Base-by-base conservation (phyloP, 2,888 invertebrate genomes). In the Ectemnius lituratus region DNA sequence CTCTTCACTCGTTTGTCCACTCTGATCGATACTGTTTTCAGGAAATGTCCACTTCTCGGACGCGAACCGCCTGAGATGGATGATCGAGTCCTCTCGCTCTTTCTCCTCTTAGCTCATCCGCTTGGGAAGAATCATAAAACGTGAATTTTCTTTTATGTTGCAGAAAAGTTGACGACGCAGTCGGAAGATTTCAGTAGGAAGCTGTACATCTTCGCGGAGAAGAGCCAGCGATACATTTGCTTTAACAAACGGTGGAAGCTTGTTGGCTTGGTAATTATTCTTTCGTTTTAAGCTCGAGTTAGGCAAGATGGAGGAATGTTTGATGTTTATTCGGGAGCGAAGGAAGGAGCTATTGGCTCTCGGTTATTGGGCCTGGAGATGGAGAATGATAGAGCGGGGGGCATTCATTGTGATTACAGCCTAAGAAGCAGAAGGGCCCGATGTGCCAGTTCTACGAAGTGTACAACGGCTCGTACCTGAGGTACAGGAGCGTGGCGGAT, bases 171-270 rank as follows among this genome's bases (percentile, higher is more conserved):
- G 91, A 94, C 93, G 90, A 93, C 94, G 90, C 93, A 92, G 89
- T 93, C 94, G 80, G 92, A 92, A 87, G 93, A 93, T 88, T 92
- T 92, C 91, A 90, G 89, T 84, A 91, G 93, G 89, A 93, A 93
- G 87, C 91, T 94, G 87, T 93, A 93, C 89, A 94, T 94, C 91
- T 93, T 93, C 92, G 95, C 95, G 88, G 95, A 95, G 91, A 93
- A 94, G 90, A 94, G 94, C 87, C 93, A 94, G 90, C 94, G 94
- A 93, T 95, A 94, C 92, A 93, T 95, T 88, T 95, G 95, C 93
- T 95, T 95, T 94, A 95, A 94, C 91, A 92, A 92, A 91, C 93
- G 93, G 85, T 94, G 95, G 92, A 94, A 93, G 91, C 93, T 95
- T 88, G 93, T 95, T 85, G 95, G 94, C 92, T 93, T 94, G 93